Base-by-base conservation (phyloP, 2,797 vertebrate genomes). In the Scleropages formosus region DNA sequence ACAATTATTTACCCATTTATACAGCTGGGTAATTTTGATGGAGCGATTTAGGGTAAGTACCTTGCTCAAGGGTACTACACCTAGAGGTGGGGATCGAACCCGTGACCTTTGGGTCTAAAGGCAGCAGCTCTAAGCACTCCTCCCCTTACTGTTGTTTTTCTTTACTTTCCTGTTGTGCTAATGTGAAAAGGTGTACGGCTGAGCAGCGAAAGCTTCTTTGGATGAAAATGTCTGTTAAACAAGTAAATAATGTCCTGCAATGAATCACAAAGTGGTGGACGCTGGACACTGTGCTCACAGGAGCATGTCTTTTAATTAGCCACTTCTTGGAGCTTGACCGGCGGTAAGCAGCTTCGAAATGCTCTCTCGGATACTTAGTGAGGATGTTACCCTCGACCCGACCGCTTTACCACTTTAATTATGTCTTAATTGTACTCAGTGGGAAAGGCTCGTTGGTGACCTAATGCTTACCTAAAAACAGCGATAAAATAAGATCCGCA, bases 141-240 rank as follows among this genome's bases (percentile, higher is more conserved):
- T n/a, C n/a, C n/a, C n/a, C n/a, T n/a, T n/a, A n/a, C n/a, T n/a
- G 75, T 76, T 66, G 56, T 18, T 58, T 68, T 44, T 51, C 47
- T 24, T 8, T 13, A 8, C 24, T 62, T 24, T 18, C 22, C 15
- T n/a, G 15, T 60, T 15, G 22, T n/a, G 18, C 22, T 60, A 22
- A 18, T 8, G 59, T n/a, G 7, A 60, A 7, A 64, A 64, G 1
- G 20, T 24, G 27, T 63, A 8, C 15, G 20, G 24, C 18, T 64
- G 15, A 64, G 31, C 8, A n/a, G 58, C 16, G 58, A 39, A 39
- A 2, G 31, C 39, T 39, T 26, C 46, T 46, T 49, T 22, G 18
- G 4, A 26, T 49, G 13, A 64, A 11, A 18, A 22, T 46, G 60
- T 64, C 44, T 49, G n/a, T 44, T 46, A 68, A 24, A 22, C 66